These are phyloP conservation scores for Centrocercus urophasianus DNA, from an alignment of 2,113 vertebrate species.

Conservation along the genomic window DNA sequence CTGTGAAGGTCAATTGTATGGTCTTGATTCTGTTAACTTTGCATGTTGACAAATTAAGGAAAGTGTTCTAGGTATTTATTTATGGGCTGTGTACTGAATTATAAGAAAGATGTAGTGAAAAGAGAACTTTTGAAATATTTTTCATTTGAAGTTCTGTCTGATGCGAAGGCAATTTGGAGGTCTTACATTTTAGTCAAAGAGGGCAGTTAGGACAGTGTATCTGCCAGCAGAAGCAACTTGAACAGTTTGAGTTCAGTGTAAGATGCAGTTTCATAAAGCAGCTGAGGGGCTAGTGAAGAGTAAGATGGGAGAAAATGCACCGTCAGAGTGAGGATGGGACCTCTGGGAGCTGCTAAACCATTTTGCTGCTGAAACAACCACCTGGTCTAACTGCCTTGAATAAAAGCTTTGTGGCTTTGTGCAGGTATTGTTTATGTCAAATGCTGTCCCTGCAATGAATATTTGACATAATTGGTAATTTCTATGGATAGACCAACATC, in stretches of 20 bases:
- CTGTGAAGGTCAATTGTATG: background rate
- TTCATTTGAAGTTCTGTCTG: accelerated
- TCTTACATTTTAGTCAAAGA: background rate
- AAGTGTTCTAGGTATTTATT: background rate
- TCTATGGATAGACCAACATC: background rate
- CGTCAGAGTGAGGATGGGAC: background rate
- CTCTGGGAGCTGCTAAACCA: background rate
- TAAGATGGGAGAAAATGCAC: background rate
- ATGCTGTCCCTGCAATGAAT: background rate
- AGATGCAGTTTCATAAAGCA: background rate
- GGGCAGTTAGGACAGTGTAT: background rate
- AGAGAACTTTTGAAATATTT: background rate
- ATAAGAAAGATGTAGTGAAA: background rate
- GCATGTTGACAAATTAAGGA: background rate
- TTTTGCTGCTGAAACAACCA: background rate
- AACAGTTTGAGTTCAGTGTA: background rate
- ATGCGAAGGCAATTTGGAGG: background rate
- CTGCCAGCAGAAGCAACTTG: background rate
- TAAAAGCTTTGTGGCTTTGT: background rate
- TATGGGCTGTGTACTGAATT: background rate
- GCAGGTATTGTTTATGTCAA: background rate
- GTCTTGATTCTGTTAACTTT: background rate
- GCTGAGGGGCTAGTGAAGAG: background rate
- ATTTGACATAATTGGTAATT: background rate
- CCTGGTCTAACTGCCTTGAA: background rate